Evolutionary conservation across 2,888 invertebrate genomes (phyloP), one percentile per base, ranked within the genome.

Genomic region (Ectropis crepuscularia): DNA sequence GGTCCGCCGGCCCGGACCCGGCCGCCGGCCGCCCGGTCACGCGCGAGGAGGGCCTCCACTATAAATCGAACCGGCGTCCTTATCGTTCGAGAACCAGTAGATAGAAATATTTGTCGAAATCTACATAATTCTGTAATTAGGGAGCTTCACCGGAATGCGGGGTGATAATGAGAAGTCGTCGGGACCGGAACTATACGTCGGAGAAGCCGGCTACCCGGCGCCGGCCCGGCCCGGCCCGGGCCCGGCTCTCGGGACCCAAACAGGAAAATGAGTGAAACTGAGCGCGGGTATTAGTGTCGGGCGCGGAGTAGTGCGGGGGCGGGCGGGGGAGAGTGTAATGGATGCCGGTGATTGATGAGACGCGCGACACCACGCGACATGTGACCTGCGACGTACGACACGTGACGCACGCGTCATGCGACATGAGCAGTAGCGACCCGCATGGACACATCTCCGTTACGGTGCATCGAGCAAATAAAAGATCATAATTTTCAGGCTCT

Each of bases 341-440:
- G 63, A 59, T 50, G 55, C 47, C 48, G 47, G 55, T 64, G 67
- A 67, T 63, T 46, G 67, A 61, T 61, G 63, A 63, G 10, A 43
- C 50, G 65, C 54, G 47, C 16, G 16, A 28, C 16, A 28, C 16
- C 16, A 28, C 41, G 41, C 5, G 41, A 5, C 41, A 5, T 10
- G 41, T 5, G 41, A 41, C 41, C 1, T 5, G 41, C 10, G 41
- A 41, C 41, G 5, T 10, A 10, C 41, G n/a, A n/a, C n/a, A 41
- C 2, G 41, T 10, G 5, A 9, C 2, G 41, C 10, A 28, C 16
- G 0, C 28, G 49, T 7, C 37, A 6, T 37, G 36, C 48, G 48
- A 36, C 36, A 8, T 10, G 47, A 6, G 2, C 47, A 10, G 6
- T 9, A 8, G 9, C 47, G 16, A 4, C 16, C 4, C 16, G 16